Conservation (phyloP, 1,140 invertebrate genomes). For the Panagrolaimus sp. region DNA sequence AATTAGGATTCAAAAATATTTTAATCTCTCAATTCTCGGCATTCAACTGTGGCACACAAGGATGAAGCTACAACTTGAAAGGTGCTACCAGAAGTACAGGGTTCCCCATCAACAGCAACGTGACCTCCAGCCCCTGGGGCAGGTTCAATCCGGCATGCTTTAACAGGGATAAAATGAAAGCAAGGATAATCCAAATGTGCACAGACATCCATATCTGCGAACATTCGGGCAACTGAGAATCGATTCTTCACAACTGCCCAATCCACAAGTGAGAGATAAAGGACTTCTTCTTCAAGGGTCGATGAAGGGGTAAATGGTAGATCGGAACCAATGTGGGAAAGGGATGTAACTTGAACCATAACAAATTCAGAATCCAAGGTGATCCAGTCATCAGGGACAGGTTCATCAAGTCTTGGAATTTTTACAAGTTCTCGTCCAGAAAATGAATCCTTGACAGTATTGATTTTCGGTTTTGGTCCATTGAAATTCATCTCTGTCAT, state of each 20-base stretch:
- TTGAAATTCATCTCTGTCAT: not conserved
- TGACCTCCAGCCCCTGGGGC: conserved; percentile 39
- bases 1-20: too few relatives aligned
- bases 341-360: conserved; percentile 40
- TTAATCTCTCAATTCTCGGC: conserved; percentile 9
- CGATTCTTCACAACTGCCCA: conserved; percentile 41
- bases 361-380: conserved; percentile 43
- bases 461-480: not conserved
- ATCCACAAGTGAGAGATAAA: conserved; percentile 47
- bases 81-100: conserved; percentile 16
- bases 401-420: conserved; percentile 35
- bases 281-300: conserved; percentile 41
- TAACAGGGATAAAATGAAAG: conserved; percentile 49
- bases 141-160: conserved; percentile 52
- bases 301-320: conserved; percentile 47
- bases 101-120: conserved; percentile 50
- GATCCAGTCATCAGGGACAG: conserved; percentile 45
- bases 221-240: conserved; percentile 45
- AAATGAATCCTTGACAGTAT: not conserved
- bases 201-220: conserved; percentile 42
- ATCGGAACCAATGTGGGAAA: conserved; percentile 37
- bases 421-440: not conserved
- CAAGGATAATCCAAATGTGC: conserved; percentile 38
- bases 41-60: not conserved
- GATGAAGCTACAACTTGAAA: not conserved